A percentile compares a stretch with the other conserved stretches of the same genome.
Evolutionary conservation across 2,113 vertebrate genomes (phyloP).

Genomic region (Collichthys lucidus): DNA sequence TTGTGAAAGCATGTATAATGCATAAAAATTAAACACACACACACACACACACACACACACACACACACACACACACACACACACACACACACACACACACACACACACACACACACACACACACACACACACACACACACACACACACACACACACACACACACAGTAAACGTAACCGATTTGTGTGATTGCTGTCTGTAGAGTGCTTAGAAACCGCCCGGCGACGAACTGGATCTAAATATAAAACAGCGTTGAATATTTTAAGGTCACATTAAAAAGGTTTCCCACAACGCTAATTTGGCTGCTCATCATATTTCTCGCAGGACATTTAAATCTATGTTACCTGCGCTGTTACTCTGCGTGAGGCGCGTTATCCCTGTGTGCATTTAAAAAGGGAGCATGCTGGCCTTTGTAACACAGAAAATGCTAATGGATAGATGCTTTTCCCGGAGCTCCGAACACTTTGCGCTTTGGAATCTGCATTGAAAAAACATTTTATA

Average conservation of each 20-base stretch:
- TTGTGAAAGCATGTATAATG: not conserved
- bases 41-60: no score
- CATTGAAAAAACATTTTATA: not conserved
- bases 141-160: no score
- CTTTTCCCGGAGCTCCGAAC: not conserved
- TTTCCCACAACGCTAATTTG: slow-evolving; percentile 14
- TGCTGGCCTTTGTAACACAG: not conserved
- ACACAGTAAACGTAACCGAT: not conserved
- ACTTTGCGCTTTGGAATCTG: slow-evolving; percentile 3
- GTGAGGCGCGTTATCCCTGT: not conserved
- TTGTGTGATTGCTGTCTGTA: slow-evolving; percentile 2
- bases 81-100: no score
- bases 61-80: not conserved
- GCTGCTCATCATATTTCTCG: slow-evolving; percentile 17
- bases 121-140: not conserved
- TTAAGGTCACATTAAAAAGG: slow-evolving; percentile 26
- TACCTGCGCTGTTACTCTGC: slow-evolving; percentile 6
- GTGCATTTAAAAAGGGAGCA: slow-evolving; percentile 7
- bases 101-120: not conserved
- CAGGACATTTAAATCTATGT: slow-evolving; percentile 26
- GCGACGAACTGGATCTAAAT: slow-evolving; percentile 15
- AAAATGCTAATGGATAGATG: not conserved
- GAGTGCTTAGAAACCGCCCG: not conserved
- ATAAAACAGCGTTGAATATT: slow-evolving; percentile 18
- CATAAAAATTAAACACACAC: not conserved